These are phyloP conservation scores for Nemoura dubitans DNA, from an alignment of 2,888 invertebrate genomes.

Conservation along the genomic window DNA sequence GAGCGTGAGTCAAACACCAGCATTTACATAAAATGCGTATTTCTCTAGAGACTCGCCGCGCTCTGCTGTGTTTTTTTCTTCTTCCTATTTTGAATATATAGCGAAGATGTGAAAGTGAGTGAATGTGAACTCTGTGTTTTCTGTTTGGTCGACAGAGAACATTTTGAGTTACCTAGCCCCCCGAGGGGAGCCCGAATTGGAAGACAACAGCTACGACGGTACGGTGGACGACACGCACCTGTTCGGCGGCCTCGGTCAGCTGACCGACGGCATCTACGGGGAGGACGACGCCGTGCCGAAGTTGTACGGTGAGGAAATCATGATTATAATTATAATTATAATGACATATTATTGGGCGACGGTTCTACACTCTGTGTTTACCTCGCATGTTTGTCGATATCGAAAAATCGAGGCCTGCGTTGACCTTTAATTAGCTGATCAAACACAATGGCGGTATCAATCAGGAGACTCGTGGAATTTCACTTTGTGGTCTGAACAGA, in stretches of 20 bases:
- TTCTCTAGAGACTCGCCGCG: background rate
- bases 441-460: too few species aligned
- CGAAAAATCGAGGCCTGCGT: too few species aligned
- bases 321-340: background rate
- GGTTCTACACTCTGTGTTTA: background rate
- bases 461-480: too few species aligned
- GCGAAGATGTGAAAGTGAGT: background rate
- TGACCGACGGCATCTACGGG: constrained; percentile 78
- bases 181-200: constrained; percentile 69
- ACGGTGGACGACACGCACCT: constrained; percentile 65
- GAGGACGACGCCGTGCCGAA: constrained; percentile 72
- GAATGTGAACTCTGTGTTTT: background rate
- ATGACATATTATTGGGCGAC: background rate
- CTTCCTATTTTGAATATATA: background rate
- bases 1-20: constrained; percentile 67
- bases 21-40: background rate
- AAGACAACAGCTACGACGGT: constrained; percentile 85
- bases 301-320: constrained; percentile 20
- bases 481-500: too few species aligned
- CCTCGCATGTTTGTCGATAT: too few species aligned
- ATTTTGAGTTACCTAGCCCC: constrained; percentile 74
- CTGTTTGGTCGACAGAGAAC: constrained; percentile 65
- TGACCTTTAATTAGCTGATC: too few species aligned
- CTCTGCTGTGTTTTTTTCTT: too few species aligned
- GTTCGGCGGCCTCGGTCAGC: constrained; percentile 80